phyloP scores from a whole-genome alignment of 2,888 invertebrate species.

The Cephus rjabovi region DNA sequence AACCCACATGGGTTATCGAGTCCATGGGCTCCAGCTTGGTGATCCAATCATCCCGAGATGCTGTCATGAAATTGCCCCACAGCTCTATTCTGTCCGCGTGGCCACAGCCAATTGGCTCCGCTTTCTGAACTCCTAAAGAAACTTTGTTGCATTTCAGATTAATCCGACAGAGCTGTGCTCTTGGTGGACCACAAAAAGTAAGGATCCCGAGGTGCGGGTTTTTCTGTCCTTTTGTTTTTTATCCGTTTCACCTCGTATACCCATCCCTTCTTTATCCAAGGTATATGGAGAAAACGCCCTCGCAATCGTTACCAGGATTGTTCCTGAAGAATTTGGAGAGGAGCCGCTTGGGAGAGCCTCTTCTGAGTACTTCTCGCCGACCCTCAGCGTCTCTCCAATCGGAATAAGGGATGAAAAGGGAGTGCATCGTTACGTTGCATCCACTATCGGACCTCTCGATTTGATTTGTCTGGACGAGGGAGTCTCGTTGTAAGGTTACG shows the following conservation, averaged over 20 bases:
- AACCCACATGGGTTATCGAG: conserved; percentile 47
- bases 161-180: conserved; percentile 33
- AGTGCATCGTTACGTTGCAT: neutral
- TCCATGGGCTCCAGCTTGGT: conserved; percentile 40
- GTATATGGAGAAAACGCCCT: neutral
- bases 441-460: neutral
- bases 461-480: neutral
- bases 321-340: neutral
- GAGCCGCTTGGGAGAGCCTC: neutral
- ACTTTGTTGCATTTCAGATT: conserved; percentile 58
- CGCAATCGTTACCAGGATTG: neutral
- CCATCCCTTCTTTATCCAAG: neutral
- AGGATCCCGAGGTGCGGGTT: neutral
- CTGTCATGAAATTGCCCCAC: conserved; percentile 61
- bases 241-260: neutral
- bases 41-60: conserved; percentile 63
- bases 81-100: conserved; percentile 58
- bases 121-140: conserved; percentile 41
- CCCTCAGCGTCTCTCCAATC: neutral
- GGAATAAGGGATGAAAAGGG: neutral
- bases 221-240: conserved; percentile 5
- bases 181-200: neutral
- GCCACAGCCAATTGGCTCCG: conserved; percentile 56
- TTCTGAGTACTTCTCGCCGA: neutral
- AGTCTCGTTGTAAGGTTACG: neutral